These are phyloP conservation scores for Diploscapter pachys DNA, from an alignment of 1,140 invertebrate genomes.

Conservation along the genomic window DNA sequence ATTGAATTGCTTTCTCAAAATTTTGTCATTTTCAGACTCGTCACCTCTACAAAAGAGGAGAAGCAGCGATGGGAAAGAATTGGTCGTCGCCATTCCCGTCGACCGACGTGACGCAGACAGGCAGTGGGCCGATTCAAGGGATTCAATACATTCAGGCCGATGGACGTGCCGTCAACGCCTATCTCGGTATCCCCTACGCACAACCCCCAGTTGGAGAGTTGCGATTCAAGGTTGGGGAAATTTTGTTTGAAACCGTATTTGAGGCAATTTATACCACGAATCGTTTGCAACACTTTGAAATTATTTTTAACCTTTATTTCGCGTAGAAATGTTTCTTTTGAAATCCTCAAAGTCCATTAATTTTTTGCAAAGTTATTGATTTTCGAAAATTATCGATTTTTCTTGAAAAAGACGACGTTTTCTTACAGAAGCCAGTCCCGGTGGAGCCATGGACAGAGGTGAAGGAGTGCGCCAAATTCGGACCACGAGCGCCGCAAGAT, in stretches of 20 bases:
- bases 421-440: constrained; percentile 43
- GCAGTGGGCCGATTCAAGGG: constrained; percentile 34
- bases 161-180: constrained; percentile 44
- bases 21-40: too few relatives aligned
- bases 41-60: too few relatives aligned
- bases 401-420: constrained; percentile 8
- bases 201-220: constrained; percentile 39
- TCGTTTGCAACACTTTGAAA: constrained; percentile 2
- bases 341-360: too few relatives aligned
- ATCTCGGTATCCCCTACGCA: constrained; percentile 51
- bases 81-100: too few relatives aligned
- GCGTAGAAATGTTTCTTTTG: too few relatives aligned
- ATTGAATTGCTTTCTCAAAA: too few relatives aligned
- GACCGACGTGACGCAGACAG: not conserved
- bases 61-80: too few relatives aligned
- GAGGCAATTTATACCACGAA: too few relatives aligned
- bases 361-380: too few relatives aligned
- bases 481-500: constrained; percentile 36
- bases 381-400: too few relatives aligned
- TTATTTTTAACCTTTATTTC: not conserved
- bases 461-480: constrained; percentile 36
- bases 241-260: too few relatives aligned
- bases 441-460: constrained; percentile 35
- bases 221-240: constrained; percentile 42
- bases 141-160: constrained; percentile 38